These are phyloP conservation scores for Archegozetes longisetosus DNA, from an alignment of 1,140 invertebrate species.

Conservation along the genomic window DNA sequence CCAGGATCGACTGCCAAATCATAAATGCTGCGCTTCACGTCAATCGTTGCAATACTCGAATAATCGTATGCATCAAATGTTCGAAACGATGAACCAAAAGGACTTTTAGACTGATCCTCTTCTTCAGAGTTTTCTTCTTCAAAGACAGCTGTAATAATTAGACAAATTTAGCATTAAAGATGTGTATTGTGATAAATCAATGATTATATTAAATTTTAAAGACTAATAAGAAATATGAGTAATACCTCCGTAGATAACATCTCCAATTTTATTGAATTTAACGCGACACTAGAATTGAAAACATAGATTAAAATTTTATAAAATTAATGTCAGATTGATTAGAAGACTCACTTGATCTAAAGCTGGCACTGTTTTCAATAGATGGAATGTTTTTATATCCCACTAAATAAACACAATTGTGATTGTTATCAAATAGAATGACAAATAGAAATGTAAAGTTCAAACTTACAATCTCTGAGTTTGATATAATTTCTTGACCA, in stretches of 20 bases:
- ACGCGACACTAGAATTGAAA: conserved; percentile 36
- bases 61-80: conserved; percentile 87
- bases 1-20: conserved; percentile 32
- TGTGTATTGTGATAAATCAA: background rate
- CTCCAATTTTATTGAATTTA: conserved; percentile 36
- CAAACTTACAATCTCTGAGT: conserved; percentile 36
- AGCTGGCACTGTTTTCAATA: conserved; percentile 78
- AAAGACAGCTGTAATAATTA: conserved; percentile 11
- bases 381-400: conserved; percentile 86
- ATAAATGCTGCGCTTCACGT: conserved; percentile 50
- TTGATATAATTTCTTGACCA: conserved; percentile 65
- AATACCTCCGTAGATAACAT: conserved; percentile 38
- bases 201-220: background rate
- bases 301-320: background rate
- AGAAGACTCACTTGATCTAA: conserved; percentile 46
- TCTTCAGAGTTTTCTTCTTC: conserved; percentile 20
- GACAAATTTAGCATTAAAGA: background rate
- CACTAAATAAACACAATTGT: conserved; percentile 45
- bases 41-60: conserved; percentile 74
- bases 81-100: conserved; percentile 74
- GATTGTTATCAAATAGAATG: conserved; percentile 8
- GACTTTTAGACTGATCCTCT: conserved; percentile 40
- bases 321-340: background rate
- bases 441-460: background rate
- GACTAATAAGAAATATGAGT: conserved; percentile 14